Percentiles rank a stretch among this genome's conserved stretches.
phyloP scores from a whole-genome alignment of 2,888 invertebrate species.

The Pseudococcus viburni region DNA sequence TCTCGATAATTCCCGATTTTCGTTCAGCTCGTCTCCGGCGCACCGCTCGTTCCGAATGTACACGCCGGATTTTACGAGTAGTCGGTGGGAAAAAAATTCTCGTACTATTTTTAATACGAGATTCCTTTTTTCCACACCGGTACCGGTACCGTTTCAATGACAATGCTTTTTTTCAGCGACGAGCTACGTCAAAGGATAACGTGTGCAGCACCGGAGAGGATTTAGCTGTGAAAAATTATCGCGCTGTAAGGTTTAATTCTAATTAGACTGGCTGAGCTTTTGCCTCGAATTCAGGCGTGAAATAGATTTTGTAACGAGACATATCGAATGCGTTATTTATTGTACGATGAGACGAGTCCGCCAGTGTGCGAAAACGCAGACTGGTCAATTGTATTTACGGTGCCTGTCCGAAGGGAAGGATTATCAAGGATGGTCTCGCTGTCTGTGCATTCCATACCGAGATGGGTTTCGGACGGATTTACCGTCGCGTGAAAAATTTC shows the following conservation, averaged over 20 bases:
- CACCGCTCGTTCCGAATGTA: background rate
- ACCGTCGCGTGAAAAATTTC: too few relatives aligned
- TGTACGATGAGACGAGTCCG: background rate
- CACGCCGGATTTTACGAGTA: background rate
- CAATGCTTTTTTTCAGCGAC: background rate
- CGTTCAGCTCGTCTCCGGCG: background rate
- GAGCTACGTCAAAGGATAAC: background rate
- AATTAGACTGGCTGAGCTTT: slow-evolving; percentile 15
- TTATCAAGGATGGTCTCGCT: background rate
- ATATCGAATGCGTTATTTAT: background rate
- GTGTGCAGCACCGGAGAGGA: slow-evolving; percentile 2
- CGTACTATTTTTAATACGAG: background rate
- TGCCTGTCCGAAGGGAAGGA: background rate
- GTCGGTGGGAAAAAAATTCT: background rate
- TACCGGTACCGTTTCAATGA: background rate
- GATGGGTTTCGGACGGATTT: too few relatives aligned
- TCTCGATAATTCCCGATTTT: slow-evolving; percentile 63
- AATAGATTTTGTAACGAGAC: background rate
- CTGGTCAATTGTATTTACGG: background rate
- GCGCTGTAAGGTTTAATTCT: slow-evolving; percentile 17
- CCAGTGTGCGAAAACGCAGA: background rate
- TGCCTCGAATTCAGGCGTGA: slow-evolving; percentile 25
- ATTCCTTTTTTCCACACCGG: background rate
- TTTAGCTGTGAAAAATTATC: slow-evolving; percentile 27
- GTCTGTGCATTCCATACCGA: background rate